Percentiles rank a stretch among this genome's conserved stretches.
phyloP scores from a whole-genome alignment of 2,888 invertebrate genomes.

The Oeneis ivallda region DNA sequence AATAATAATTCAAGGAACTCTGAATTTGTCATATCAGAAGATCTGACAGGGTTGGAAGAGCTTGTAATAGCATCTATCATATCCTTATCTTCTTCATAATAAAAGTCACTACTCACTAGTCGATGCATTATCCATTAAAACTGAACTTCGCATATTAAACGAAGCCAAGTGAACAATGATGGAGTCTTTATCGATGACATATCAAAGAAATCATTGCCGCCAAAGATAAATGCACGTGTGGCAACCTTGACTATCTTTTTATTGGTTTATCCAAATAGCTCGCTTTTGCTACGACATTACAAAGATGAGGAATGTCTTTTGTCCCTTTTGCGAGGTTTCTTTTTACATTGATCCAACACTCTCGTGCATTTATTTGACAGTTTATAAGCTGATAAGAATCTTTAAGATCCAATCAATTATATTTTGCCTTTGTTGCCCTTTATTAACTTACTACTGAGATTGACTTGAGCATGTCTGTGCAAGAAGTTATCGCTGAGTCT shows the following conservation, averaged over 20 bases:
- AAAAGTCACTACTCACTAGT: slow-evolving; percentile 22
- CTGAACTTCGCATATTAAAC: slow-evolving; percentile 16
- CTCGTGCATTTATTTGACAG: slow-evolving; percentile 32
- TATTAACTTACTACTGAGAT: slow-evolving; percentile 24
- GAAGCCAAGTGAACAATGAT: slow-evolving; percentile 41
- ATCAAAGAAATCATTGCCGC: slow-evolving; percentile 44
- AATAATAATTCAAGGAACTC: background rate
- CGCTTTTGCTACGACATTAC: slow-evolving; percentile 51
- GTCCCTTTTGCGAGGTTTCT: slow-evolving; percentile 47
- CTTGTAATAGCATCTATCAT: slow-evolving; percentile 18
- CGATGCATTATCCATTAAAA: slow-evolving; percentile 14
- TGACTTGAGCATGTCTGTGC: slow-evolving; percentile 17
- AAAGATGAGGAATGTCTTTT: slow-evolving; percentile 72
- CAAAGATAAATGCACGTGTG: slow-evolving; percentile 43
- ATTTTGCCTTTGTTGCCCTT: slow-evolving; percentile 22
- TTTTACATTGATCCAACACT: slow-evolving; percentile 37
- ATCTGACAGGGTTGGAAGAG: background rate
- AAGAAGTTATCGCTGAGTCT: slow-evolving; percentile 12
- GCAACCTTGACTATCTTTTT: slow-evolving; percentile 44
- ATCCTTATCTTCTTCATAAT: slow-evolving; percentile 17
- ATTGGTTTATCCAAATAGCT: slow-evolving; percentile 45
- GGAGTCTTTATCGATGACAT: slow-evolving; percentile 44
- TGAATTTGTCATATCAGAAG: background rate
- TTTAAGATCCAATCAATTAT: slow-evolving; percentile 25
- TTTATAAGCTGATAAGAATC: slow-evolving; percentile 30